A percentile compares a stretch with the other conserved stretches of the same genome.
These are phyloP conservation scores for Leptinotarsa rubiginosa DNA, from an alignment of 2,888 invertebrate species.

Conservation along the genomic window DNA sequence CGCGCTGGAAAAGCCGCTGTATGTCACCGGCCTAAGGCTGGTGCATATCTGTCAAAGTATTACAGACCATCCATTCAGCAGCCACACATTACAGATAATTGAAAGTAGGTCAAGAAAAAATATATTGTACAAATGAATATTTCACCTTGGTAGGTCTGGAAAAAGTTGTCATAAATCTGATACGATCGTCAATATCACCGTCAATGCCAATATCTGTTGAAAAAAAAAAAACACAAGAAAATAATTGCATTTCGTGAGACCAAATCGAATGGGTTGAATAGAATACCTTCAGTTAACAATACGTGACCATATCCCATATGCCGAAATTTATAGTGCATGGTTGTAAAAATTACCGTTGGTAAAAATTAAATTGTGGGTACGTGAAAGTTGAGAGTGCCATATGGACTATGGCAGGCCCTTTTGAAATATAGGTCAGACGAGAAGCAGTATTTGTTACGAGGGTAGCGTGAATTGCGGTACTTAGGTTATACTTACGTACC, in stretches of 20 bases:
- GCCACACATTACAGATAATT: too few relatives aligned
- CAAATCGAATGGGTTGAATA: slow-evolving; percentile 38
- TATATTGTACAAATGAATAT: background rate
- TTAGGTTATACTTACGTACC: too few relatives aligned
- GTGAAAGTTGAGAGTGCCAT: slow-evolving; percentile 25
- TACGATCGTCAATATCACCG: background rate
- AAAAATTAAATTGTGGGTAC: slow-evolving; percentile 57
- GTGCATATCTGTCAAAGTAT: too few relatives aligned
- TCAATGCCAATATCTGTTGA: background rate
- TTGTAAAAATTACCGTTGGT: slow-evolving; percentile 57
- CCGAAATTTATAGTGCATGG: slow-evolving; percentile 55
- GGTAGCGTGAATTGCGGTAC: slow-evolving; percentile 3
- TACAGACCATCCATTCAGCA: too few relatives aligned
- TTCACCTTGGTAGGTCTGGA: background rate
- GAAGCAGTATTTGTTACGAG: slow-evolving; percentile 20
- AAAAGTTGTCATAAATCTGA: background rate
- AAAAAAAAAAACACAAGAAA: slow-evolving; percentile 17
- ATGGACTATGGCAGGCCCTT: slow-evolving; percentile 18
- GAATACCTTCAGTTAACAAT: slow-evolving; percentile 54
- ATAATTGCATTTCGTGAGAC: slow-evolving; percentile 34
- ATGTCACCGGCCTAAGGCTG: too few relatives aligned
- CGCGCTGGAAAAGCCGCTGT: too few relatives aligned
- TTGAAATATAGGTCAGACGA: slow-evolving; percentile 14
- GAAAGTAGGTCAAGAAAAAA: background rate
- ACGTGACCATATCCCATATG: slow-evolving; percentile 60